Base-by-base conservation (phyloP, 2,113 vertebrate genomes). In the Atherinomorus stipes region DNA sequence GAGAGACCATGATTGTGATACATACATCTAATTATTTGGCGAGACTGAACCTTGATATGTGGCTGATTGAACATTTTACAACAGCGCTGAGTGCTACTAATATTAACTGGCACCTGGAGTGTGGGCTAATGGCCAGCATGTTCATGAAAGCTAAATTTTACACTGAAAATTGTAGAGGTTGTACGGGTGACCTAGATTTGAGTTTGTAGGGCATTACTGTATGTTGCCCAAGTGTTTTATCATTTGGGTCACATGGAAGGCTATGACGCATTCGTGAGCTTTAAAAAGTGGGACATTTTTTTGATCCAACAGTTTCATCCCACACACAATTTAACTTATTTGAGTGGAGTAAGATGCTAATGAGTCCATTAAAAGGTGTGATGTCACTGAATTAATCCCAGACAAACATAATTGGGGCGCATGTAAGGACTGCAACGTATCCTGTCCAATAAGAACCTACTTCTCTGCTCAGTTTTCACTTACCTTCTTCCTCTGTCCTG, bases 111-210 rank as follows among this genome's bases (percentile, higher is more conserved):
- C 38, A n/a, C 11, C 26, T 19, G 15, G 44, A 47, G 16, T 21
- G 65, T 22, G 26, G 7, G 1, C 11, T 51, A 19, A 71, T 72
- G 56, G 42, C 25, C 49, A 61, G 11, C 11, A 23, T 31, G 45
- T 54, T 7, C 15, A 5, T 57, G 3, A 26, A 2, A 34, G 31
- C 31, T 34, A 4, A 6, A 1, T 68, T 31, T 72, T n/a, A 23
- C 51, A 21, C 11, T 54, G 5, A 70, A 62, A 56, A 2, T 8
- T 47, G 51, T n/a, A 58, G 6, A 42, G 6, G n/a, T 53, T 1
- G 28, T 45, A 25, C n/a, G 76, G 26, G 4, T 85, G 84, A 85
- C 85, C 85, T 60, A 90, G 49, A 83, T 86, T 23, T 74, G 40
- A 53, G 7, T 69, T 57, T 58, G 34, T 42, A 38, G 64, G 64